Base-by-base conservation (phyloP, 1,140 invertebrate genomes). In the Drosophila littoralis region DNA sequence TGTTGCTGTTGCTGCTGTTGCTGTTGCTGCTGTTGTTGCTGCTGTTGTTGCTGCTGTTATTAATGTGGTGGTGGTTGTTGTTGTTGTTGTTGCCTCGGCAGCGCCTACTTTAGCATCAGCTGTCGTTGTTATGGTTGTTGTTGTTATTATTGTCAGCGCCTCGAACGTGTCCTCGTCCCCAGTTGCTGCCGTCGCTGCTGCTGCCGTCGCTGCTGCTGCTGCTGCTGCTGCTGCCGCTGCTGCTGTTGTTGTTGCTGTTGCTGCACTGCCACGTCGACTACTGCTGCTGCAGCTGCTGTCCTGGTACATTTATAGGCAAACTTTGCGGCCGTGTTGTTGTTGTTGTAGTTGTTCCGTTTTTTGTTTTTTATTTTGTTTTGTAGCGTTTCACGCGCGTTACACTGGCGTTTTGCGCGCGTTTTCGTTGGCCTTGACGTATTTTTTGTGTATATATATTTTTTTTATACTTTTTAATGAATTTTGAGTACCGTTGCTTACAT, bases 281-380 rank as follows among this genome's bases (percentile, higher is more conserved):
- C 90, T 90, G 90, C 90, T 91, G 78, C 79, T 90, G 90, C 90
- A 91, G 90, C 83, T 81, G 80, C 75, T 91, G 83, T 91, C 86
- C 77, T 91, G 91, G 90, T 91, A 91, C 90, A 91, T 91, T 91
- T 91, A 91, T 89, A 90, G 64, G 84, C 84, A 83, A 82, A 77
- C 72, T 64, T 88, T 22, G 65, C 67, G 68, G 52, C 64, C 57
- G 48, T 38, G 9, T 45, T 59, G 38, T 67, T 63, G 17, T 40
- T 61, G 13, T 17, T 67, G 9, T 13, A 54, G 10, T 22, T 13
- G 6, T 61, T 51, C 0, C 50, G 42, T 0, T 52, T 54, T 1
- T 10, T 58, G n/a, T 54, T 48, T 33, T 7, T 36, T 33, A 0
- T 40, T 50, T 40, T 2, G 38, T 8, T 46, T 36, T 15, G 4